phyloP scores from a whole-genome alignment of 2,888 invertebrate genomes.

The Germaria angustata region DNA sequence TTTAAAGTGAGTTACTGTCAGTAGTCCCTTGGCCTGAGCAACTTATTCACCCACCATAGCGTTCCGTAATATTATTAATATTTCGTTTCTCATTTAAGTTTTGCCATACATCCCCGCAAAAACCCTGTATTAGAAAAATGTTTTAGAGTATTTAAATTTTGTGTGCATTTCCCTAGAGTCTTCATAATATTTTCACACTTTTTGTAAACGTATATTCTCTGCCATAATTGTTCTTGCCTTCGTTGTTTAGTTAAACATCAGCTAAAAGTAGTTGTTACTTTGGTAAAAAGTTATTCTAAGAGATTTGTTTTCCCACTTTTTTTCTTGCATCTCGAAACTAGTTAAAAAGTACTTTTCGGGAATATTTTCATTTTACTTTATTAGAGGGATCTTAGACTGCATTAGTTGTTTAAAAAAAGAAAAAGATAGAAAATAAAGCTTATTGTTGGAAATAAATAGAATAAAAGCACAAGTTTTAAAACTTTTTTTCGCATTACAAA shows the following conservation, averaged over 20 bases:
- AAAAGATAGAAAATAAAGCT: neutral
- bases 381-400: conserved; percentile 47
- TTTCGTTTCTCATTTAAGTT: neutral
- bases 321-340: conserved; percentile 7
- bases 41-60: neutral
- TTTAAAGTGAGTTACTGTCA: too few species aligned
- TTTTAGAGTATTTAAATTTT: neutral
- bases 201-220: neutral
- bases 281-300: neutral
- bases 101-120: conserved; percentile 10
- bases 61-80: neutral
- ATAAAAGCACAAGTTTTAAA: conserved; percentile 42
- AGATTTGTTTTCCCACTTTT: neutral
- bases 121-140: neutral
- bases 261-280: conserved; percentile 18
- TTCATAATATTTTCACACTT: conserved; percentile 3
- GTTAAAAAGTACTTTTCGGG: conserved; percentile 6
- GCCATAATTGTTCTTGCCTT: conserved; percentile 38
- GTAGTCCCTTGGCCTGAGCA: too few species aligned
- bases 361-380: conserved; percentile 16
- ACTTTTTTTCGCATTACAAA: neutral
- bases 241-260: conserved; percentile 35
- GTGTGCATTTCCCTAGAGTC: conserved; percentile 28
- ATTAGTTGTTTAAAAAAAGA: neutral
- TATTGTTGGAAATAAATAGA: conserved; percentile 31